A percentile compares a stretch with the other conserved stretches of the same genome.
Evolutionary conservation across 2,113 vertebrate species (phyloP).

Genomic region (Anarhynchus alexandrinus): DNA sequence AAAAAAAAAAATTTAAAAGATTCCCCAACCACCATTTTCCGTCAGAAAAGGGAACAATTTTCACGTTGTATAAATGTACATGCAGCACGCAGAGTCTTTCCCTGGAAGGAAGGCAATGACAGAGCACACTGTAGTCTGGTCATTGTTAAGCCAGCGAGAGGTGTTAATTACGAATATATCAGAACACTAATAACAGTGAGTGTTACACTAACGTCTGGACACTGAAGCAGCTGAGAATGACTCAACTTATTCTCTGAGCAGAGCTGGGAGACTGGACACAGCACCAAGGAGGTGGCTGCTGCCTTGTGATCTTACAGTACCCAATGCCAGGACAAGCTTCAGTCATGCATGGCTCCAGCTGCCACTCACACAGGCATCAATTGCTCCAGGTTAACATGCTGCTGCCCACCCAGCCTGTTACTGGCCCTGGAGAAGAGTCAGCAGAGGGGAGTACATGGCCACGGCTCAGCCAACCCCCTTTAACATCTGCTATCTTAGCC

Average conservation of each 20-base stretch:
- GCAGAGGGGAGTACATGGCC: not conserved
- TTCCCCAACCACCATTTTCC: not conserved
- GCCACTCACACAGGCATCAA: accelerated
- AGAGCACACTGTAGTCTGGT: not conserved
- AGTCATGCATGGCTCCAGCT: accelerated
- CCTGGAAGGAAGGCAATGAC: not conserved
- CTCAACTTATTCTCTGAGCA: not conserved
- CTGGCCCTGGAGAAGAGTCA: not conserved
- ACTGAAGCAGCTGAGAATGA: not conserved
- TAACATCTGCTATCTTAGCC: not conserved
- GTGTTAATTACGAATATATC: not conserved
- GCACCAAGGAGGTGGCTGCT: not conserved
- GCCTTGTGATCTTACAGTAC: too few species aligned
- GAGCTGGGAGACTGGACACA: not conserved
- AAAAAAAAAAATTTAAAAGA: not conserved
- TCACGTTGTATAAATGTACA: not conserved
- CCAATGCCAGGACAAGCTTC: not conserved
- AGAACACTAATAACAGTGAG: not conserved
- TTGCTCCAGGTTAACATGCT: not conserved
- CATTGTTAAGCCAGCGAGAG: not conserved
- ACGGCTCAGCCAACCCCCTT: not conserved
- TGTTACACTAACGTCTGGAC: not conserved
- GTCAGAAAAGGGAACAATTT: not conserved
- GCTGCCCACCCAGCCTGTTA: not conserved
- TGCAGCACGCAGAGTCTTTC: accelerated